Evolutionary conservation across 2,797 vertebrate genomes (phyloP).

Genomic region (Oreochromis grahami): DNA sequence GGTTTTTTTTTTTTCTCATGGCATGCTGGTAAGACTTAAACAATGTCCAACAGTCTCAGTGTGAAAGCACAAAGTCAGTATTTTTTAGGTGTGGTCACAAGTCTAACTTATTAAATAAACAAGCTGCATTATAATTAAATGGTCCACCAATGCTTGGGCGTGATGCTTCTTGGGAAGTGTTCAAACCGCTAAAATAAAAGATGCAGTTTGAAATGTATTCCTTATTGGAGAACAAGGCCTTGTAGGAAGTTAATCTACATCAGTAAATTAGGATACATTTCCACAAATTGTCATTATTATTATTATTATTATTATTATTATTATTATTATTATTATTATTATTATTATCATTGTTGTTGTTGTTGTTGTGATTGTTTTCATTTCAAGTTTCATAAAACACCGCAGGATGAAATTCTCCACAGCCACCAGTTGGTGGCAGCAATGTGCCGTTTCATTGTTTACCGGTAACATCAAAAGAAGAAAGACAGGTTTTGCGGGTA

Average conservation of each 20-base stretch:
- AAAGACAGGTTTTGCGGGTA: background rate
- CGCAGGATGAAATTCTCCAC: background rate
- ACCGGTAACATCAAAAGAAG: background rate
- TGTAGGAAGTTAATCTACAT: background rate
- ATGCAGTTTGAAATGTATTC: background rate
- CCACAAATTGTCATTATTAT: background rate
- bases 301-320: accelerated
- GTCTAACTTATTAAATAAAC: background rate
- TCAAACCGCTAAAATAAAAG: background rate
- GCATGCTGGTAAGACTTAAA: background rate
- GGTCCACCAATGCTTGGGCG: background rate
- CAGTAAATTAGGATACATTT: background rate
- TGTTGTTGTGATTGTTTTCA: background rate
- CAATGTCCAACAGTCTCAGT: background rate
- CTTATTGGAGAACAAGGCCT: background rate
- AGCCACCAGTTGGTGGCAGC: constrained; percentile 7
- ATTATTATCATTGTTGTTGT: background rate
- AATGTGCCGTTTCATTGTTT: background rate
- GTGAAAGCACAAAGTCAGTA: background rate
- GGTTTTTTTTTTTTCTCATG: background rate
- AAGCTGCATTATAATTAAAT: constrained; percentile 4
- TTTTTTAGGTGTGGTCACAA: background rate
- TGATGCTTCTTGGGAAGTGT: background rate
- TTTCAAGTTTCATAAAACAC: background rate
- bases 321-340: accelerated